A percentile compares a stretch with the other conserved stretches of the same genome.
Evolutionary conservation across 2,113 vertebrate genomes (phyloP).

Genomic region (Vulpes vulpes): DNA sequence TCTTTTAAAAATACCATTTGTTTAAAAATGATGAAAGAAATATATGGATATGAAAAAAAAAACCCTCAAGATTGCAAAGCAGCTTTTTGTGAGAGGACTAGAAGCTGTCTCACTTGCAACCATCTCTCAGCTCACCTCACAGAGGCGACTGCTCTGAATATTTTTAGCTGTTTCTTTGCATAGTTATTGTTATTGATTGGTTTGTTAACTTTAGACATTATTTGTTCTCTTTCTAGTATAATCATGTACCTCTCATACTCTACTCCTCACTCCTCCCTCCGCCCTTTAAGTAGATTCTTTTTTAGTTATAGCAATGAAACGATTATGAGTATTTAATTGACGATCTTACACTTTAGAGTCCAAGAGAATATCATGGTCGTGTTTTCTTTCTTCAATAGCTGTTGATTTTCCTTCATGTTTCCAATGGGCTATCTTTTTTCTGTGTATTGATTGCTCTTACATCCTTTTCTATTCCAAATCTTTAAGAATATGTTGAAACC

Average conservation of each 20-base stretch:
- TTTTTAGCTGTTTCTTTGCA: not conserved
- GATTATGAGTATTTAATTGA: not conserved
- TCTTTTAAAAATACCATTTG: conserved; percentile 4
- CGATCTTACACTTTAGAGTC: not conserved
- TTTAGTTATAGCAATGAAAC: not conserved
- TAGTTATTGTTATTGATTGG: not conserved
- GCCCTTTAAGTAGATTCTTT: not conserved
- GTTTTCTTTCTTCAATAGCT: conserved; percentile 19
- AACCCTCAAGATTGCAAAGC: not conserved
- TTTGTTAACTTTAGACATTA: conserved; percentile 2
- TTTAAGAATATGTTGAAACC: not conserved
- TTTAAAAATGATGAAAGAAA: conserved; percentile 51
- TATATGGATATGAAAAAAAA: not conserved
- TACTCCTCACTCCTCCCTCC: not conserved
- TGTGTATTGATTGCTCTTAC: not conserved
- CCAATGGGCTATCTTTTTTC: not conserved
- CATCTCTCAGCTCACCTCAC: not conserved
- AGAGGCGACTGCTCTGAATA: not conserved
- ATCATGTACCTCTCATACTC: not conserved
- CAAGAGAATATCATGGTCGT: not conserved
- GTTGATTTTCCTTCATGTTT: not conserved
- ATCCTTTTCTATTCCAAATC: not conserved
- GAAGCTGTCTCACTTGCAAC: not conserved
- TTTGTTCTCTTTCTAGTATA: conserved; percentile 12
- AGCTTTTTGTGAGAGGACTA: not conserved